Evolutionary conservation across 1,140 invertebrate genomes (phyloP).

Genomic region (Zaprionus kolodkinae): DNA sequence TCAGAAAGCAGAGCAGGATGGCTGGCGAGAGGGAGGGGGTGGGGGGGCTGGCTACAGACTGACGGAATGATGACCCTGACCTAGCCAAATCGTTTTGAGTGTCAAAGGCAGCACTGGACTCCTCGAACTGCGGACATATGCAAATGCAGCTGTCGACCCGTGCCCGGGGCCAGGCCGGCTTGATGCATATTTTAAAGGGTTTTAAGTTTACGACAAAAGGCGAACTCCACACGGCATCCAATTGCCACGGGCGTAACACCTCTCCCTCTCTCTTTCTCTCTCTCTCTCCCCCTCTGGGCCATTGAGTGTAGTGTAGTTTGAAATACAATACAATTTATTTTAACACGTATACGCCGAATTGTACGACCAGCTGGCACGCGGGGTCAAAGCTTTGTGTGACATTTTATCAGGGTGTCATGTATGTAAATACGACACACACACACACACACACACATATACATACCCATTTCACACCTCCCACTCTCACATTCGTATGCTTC

Average conservation of each 20-base stretch:
- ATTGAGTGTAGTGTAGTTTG: conserved; percentile 30
- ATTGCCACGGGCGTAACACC: conserved; percentile 17
- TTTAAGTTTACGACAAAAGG: conserved; percentile 51
- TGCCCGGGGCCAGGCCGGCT: conserved; percentile 33
- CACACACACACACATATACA: conserved; percentile 1
- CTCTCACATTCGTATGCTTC: conserved; percentile 34
- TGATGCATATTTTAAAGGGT: conserved; percentile 69
- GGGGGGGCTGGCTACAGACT: neutral
- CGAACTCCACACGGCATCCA: conserved; percentile 20
- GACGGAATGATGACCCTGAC: conserved; percentile 65
- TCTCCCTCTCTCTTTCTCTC: neutral
- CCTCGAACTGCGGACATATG: conserved; percentile 54
- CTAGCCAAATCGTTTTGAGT: conserved; percentile 76
- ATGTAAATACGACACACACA: conserved; percentile 26
- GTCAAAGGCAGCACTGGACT: conserved; percentile 66
- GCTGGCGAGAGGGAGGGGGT: neutral
- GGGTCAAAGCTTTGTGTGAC: conserved; percentile 52
- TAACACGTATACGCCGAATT: conserved; percentile 61
- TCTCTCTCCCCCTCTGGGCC: neutral
- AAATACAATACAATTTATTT: conserved; percentile 77
- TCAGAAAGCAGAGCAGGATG: conserved; percentile 7
- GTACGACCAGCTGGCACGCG: conserved; percentile 66
- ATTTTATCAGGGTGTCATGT: conserved; percentile 69
- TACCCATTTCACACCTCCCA: conserved; percentile 20
- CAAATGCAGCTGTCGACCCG: conserved; percentile 64